Base-by-base conservation (phyloP, 1,140 invertebrate genomes). In the Hestina assimilis region DNA sequence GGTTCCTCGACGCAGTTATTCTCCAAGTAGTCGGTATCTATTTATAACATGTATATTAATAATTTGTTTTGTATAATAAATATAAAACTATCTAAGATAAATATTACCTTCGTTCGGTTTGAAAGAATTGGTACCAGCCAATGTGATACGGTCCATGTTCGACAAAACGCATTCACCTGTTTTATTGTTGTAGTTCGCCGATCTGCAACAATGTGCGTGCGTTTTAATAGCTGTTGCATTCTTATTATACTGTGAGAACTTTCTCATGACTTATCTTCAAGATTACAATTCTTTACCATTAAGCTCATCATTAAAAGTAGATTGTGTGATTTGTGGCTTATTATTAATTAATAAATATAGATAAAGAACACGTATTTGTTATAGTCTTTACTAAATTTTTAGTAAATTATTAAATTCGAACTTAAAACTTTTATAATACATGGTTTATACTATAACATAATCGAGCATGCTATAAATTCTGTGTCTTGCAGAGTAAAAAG, bases 1-100 rank as follows among this genome's bases (percentile, higher is more conserved):
- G 96, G 95, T 75, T 96, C 95, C 63, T 96, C 94, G 6, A 96
- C 94, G 79, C 96, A 97, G 82, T 97, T 96, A 78, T 96, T 96
- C 75, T 97, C 96, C 77, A 97, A 91, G 83, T 97, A 97, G 70
- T 97, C 96, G 52, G 90, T 90, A 61, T 90, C 89, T 89, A 47
- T 42, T 75, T 42, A 0, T 38, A 48, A 43, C 50, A 33, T 21
- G 1, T 19, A 23, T 1, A 14, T 14, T 21, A n/a, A 14, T 8
- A 33, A 23, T n/a, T 14, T 43, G 8, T 46, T 35, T 40, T 26
- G 47, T 40, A 40, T 45, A 47, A n/a, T 21, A 23, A 45, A 40
- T n/a, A 21, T 54, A 38, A 1, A 19, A 17, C 12, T 20, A 26
- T 38, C 20, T 35, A 57, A 55, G 14, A 51, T 12, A 17, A 28